Evolutionary conservation across 2,888 invertebrate species (phyloP).

Genomic region (Epistrophe grossulariae): DNA sequence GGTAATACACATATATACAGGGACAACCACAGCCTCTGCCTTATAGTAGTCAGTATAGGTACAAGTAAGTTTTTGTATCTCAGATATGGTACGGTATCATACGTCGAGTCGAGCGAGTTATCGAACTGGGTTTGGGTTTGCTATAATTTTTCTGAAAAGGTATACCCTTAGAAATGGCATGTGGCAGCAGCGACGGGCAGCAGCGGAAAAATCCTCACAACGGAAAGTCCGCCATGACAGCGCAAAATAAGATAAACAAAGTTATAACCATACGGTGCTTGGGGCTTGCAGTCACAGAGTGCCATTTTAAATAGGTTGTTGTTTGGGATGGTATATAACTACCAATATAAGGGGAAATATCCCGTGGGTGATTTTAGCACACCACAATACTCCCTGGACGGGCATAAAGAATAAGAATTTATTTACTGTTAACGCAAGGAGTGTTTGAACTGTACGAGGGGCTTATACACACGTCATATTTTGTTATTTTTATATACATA

Average conservation of each 20-base stretch:
- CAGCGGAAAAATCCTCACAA: slow-evolving; percentile 25
- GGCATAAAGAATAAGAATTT: slow-evolving; percentile 47
- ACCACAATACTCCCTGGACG: slow-evolving; percentile 13
- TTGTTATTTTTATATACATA: neutral
- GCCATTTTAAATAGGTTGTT: slow-evolving; percentile 45
- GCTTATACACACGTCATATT: slow-evolving; percentile 21
- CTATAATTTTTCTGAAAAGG: slow-evolving; percentile 3
- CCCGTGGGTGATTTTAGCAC: slow-evolving; percentile 19
- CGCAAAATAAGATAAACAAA: slow-evolving; percentile 57
- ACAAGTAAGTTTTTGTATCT: slow-evolving; percentile 15
- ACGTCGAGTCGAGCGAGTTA: slow-evolving; percentile 18
- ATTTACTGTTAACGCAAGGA: slow-evolving; percentile 51
- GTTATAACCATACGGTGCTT: slow-evolving; percentile 39
- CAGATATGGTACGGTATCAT: neutral
- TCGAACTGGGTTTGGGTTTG: slow-evolving; percentile 22
- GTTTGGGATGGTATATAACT: neutral
- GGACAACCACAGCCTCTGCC: neutral
- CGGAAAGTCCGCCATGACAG: slow-evolving; percentile 45
- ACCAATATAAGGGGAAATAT: neutral
- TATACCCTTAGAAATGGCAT: neutral
- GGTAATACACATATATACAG: neutral
- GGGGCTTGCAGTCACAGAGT: slow-evolving; percentile 10
- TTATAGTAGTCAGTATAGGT: neutral
- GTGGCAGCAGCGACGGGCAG: neutral
- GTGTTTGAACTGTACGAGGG: slow-evolving; percentile 3